Percentiles rank a stretch among this genome's conserved stretches.
Evolutionary conservation across 2,797 vertebrate species (phyloP).

Genomic region (Pipistrellus nathusii): DNA sequence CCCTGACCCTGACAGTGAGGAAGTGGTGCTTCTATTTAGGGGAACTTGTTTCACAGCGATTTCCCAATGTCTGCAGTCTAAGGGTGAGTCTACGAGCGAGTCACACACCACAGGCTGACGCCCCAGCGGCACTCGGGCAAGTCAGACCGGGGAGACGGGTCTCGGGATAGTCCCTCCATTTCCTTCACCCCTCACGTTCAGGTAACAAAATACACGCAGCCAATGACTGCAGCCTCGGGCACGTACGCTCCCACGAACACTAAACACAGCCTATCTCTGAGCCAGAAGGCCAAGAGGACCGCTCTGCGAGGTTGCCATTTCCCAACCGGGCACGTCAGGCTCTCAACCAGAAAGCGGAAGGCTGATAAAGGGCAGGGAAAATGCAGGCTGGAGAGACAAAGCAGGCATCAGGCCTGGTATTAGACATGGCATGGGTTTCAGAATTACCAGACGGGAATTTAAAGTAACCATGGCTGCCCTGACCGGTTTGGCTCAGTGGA

Average conservation of each 20-base stretch:
- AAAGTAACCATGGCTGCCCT: too few species aligned
- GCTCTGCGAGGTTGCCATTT: background rate
- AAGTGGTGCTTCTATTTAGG: background rate
- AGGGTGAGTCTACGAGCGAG: background rate
- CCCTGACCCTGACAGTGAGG: too few species aligned
- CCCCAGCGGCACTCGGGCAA: rapidly evolving
- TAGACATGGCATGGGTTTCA: rapidly evolving
- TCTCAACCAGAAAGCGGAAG: too few species aligned
- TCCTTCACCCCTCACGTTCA: background rate
- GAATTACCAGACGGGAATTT: background rate
- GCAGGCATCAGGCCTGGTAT: background rate
- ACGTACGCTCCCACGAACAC: rapidly evolving
- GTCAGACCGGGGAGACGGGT: background rate
- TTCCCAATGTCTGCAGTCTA: rapidly evolving
- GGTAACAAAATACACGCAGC: background rate
- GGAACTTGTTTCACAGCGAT: background rate
- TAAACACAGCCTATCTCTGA: background rate
- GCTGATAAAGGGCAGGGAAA: background rate
- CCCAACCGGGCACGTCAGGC: rapidly evolving
- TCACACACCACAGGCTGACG: rapidly evolving
- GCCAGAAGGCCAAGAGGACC: rapidly evolving
- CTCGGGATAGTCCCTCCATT: background rate
- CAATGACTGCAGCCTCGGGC: rapidly evolving
- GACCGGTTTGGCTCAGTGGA: too few species aligned
- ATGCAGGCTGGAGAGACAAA: background rate